Evolutionary conservation across 1,140 invertebrate genomes (phyloP).

Genomic region (Drosophila asahinai): DNA sequence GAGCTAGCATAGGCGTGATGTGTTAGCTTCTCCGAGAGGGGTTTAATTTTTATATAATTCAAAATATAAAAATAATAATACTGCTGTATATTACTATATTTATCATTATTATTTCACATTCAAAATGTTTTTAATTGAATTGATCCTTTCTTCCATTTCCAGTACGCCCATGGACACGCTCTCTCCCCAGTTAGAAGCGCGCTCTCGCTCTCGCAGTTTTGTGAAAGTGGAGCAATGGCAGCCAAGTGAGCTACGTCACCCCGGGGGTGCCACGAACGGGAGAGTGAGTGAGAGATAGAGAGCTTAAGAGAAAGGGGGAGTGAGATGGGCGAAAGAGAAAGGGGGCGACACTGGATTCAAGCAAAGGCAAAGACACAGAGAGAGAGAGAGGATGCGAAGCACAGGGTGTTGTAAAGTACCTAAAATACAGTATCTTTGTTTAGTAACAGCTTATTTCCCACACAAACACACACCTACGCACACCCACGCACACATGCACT

Average conservation of each 20-base stretch:
- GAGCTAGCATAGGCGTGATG: neutral
- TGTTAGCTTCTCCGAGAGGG: neutral
- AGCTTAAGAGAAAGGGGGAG: slow-evolving; percentile 17
- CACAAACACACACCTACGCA: slow-evolving; percentile 11
- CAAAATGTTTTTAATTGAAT: too few species aligned
- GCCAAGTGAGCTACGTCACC: slow-evolving; percentile 44
- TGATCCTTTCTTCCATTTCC: neutral
- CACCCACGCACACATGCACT: neutral
- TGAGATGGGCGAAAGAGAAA: slow-evolving; percentile 18
- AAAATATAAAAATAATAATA: too few species aligned
- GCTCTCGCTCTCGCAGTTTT: slow-evolving; percentile 23
- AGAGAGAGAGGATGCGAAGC: neutral
- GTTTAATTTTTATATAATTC: too few species aligned
- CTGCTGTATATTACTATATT: too few species aligned
- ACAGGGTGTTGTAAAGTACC: slow-evolving; percentile 38
- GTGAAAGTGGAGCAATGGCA: slow-evolving; percentile 70
- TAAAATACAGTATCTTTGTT: slow-evolving; percentile 39
- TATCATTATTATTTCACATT: too few species aligned
- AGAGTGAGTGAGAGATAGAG: slow-evolving; percentile 13
- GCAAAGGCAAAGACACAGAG: neutral
- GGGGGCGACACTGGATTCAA: slow-evolving; percentile 1
- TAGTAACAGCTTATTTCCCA: slow-evolving; percentile 32
- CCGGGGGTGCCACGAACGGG: slow-evolving; percentile 18
- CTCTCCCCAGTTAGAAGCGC: slow-evolving; percentile 31
- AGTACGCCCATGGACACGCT: slow-evolving; percentile 3